Percentiles rank a stretch among this genome's conserved stretches.
These are phyloP conservation scores for Perdix hodgsoniae DNA, from an alignment of 2,797 vertebrate genomes.

Conservation along the genomic window DNA sequence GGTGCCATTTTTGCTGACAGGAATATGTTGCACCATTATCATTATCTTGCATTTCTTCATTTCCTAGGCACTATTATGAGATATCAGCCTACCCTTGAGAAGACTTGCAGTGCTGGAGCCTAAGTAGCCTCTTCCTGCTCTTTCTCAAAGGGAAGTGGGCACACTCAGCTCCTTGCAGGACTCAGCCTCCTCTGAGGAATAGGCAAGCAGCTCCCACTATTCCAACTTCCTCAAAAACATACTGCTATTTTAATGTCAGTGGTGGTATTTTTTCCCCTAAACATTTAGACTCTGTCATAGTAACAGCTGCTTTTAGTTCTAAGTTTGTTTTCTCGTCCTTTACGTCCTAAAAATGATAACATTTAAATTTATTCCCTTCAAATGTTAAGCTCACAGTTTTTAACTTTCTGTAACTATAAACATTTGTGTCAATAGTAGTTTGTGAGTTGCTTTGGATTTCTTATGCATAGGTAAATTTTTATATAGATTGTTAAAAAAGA, in stretches of 20 bases:
- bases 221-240: slow-evolving; percentile 62
- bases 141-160: not conserved
- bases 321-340: slow-evolving; percentile 38
- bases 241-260: slow-evolving; percentile 62
- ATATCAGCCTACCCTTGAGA: slow-evolving; percentile 7
- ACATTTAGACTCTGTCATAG: slow-evolving; percentile 57
- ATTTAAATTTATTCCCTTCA: slow-evolving; percentile 47
- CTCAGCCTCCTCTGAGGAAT: not conserved
- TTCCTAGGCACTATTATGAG: slow-evolving; percentile 60
- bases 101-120: slow-evolving; percentile 27
- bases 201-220: slow-evolving; percentile 46
- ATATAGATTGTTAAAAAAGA: not conserved
- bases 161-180: not conserved
- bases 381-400: slow-evolving; percentile 26
- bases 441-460: not conserved
- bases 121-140: not conserved
- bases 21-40: slow-evolving; percentile 45
- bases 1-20: slow-evolving; percentile 60
- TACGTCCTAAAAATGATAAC: not conserved
- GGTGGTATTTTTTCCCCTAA: slow-evolving; percentile 41
- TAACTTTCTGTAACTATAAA: slow-evolving; percentile 19
- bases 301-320: slow-evolving; percentile 62
- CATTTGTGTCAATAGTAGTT: not conserved
- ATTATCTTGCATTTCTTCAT: slow-evolving; percentile 61
- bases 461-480: not conserved